Percentiles rank a stretch among this genome's conserved stretches.
Evolutionary conservation across 1,140 invertebrate species (phyloP).

Genomic region (Pseudomyrmex cubaensis): DNA sequence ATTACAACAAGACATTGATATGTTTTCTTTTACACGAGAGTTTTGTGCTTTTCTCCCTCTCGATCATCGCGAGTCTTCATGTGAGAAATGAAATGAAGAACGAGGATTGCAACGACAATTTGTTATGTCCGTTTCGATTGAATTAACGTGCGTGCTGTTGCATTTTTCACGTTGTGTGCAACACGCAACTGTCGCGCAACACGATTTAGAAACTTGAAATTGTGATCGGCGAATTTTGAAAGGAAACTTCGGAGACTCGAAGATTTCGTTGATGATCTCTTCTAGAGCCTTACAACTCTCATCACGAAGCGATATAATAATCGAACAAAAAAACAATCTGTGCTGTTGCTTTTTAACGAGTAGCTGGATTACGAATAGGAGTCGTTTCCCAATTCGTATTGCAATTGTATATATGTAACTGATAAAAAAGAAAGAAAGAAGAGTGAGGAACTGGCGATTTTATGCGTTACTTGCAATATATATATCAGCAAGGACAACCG

Average conservation of each 20-base stretch:
- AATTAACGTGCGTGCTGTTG: too few species aligned
- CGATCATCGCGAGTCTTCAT: neutral
- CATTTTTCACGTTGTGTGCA: conserved; percentile 12
- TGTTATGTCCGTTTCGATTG: too few species aligned
- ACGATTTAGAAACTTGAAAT: too few species aligned
- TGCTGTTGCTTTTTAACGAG: conserved; percentile 58
- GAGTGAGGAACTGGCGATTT: neutral
- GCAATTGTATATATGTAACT: conserved; percentile 81
- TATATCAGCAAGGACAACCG: too few species aligned
- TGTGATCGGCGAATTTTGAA: conserved; percentile 1
- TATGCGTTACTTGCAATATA: neutral
- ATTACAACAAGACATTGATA: neutral
- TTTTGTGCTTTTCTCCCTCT: neutral
- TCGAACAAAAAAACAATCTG: conserved; percentile 33
- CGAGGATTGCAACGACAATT: too few species aligned
- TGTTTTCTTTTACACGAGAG: neutral
- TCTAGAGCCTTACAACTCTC: neutral
- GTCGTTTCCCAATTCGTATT: conserved; percentile 35
- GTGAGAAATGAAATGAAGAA: too few species aligned
- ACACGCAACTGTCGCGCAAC: neutral
- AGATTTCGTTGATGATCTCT: neutral
- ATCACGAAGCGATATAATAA: conserved; percentile 27
- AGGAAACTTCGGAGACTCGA: neutral
- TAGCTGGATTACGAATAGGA: conserved; percentile 51
- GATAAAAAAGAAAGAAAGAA: conserved; percentile 53